These are phyloP conservation scores for Cossypha heuglini DNA, from an alignment of 2,797 vertebrate species.

Conservation along the genomic window DNA sequence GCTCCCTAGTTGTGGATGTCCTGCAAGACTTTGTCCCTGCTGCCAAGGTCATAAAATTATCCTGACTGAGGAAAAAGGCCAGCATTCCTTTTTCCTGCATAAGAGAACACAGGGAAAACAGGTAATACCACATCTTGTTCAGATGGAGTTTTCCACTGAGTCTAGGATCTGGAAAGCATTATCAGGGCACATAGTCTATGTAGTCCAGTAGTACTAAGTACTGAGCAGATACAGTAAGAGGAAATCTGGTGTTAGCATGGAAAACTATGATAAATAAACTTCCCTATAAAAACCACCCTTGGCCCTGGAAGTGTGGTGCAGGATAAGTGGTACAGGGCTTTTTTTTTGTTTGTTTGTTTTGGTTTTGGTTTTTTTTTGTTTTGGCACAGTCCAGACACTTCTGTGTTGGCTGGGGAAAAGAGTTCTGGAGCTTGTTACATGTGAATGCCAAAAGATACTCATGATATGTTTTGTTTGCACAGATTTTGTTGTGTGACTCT, in stretches of 20 bases:
- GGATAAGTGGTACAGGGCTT: not conserved
- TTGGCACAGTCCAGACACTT: not conserved
- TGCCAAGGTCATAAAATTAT: not conserved
- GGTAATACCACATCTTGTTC: not conserved
- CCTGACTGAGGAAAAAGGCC: not conserved
- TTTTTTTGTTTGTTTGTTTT: not conserved
- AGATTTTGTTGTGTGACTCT: slow-evolving; percentile 96
- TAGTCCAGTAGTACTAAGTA: not conserved
- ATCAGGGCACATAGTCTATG: not conserved
- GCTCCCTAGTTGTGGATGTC: not conserved
- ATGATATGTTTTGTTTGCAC: slow-evolving; percentile 15
- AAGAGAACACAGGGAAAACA: not conserved
- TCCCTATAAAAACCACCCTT: not conserved
- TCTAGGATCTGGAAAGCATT: not conserved
- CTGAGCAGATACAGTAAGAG: not conserved
- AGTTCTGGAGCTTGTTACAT: not conserved
- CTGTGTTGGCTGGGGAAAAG: not conserved
- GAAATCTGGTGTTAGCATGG: not conserved
- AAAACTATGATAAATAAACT: not conserved
- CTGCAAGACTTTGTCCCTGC: not conserved
- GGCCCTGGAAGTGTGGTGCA: not conserved
- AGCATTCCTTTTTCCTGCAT: not conserved
- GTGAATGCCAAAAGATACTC: not conserved
- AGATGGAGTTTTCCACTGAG: not conserved
- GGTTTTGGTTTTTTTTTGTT: not conserved